Evolutionary conservation across 2,113 vertebrate species (phyloP).

Genomic region (Erythrolamprus reginae): DNA sequence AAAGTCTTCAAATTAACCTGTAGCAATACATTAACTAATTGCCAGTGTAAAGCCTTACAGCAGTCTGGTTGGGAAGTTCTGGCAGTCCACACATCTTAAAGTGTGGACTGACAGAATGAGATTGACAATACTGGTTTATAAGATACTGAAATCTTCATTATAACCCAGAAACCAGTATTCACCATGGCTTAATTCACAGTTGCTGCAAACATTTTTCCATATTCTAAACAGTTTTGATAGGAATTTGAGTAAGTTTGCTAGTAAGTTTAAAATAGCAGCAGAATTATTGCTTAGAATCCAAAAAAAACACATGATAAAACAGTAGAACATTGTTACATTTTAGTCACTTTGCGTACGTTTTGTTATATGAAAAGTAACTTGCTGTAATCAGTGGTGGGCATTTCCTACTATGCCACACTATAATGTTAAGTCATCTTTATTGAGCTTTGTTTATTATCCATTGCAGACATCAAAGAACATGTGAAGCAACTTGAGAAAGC

Average conservation of each 20-base stretch:
- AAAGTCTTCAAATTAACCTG: background rate
- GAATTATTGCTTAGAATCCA: background rate
- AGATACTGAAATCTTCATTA: background rate
- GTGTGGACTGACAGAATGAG: background rate
- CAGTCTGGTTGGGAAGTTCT: background rate
- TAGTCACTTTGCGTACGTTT: background rate
- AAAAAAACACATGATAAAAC: background rate
- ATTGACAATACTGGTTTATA: background rate
- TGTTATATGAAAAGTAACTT: background rate
- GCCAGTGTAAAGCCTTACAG: background rate
- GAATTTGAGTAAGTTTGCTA: background rate
- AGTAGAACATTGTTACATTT: background rate
- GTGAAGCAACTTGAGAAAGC: constrained; percentile 98
- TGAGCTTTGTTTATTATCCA: background rate
- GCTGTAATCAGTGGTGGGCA: background rate
- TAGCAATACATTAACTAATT: background rate
- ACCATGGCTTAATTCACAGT: background rate
- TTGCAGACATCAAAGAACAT: constrained; percentile 89
- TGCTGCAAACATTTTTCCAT: background rate
- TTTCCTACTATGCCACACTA: no score
- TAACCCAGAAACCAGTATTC: background rate
- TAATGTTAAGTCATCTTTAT: background rate
- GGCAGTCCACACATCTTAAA: background rate
- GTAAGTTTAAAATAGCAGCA: background rate
- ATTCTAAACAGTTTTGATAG: background rate